Base-by-base conservation (phyloP, 2,113 vertebrate genomes). In the Recurvirostra avosetta region DNA sequence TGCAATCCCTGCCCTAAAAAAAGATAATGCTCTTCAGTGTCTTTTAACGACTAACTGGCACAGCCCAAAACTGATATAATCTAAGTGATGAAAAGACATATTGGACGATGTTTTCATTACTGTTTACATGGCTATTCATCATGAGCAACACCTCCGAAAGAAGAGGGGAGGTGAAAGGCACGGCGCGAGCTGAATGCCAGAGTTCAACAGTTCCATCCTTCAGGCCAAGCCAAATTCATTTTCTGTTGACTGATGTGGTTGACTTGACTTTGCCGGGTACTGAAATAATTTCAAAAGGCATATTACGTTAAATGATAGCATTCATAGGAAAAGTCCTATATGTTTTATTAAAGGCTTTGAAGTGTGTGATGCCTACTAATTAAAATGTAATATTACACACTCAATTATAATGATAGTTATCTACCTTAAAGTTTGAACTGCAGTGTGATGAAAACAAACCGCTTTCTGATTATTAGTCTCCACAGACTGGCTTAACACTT, bases 261-360 rank as follows among this genome's bases (percentile, higher is more conserved):
- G 53, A 52, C 52, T 89, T 17, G 27, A 77, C 66, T 76, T 62
- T 12, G 53, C 79, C 2, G 79, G 70, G 55, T 38, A 23, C 63
- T 21, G 47, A 34, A 67, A 59, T 20, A 2, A 8, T 23, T 65
- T 53, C 84, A 30, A 74, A 52, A 68, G 66, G 52, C 40, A 1
- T 6, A 30, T 55, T 79, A 14, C 34, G 2, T 20, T 45, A 45
- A 45, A 45, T 45, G 43, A 45, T 45, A 45, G 43, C 43, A 45
- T 45, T 17, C 43, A 45, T 17, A 45, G 43, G 43, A 45, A 45
- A 23, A 88, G 19, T 16, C 62, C 74, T 68, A 1, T 15, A 17
- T 7, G 12, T 73, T 79, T 70, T 58, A 59, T 12, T 43, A 76
- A 72, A 76, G 58, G 36, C 92, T 94, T 84, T 94, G 90, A 87